A percentile compares a stretch with the other conserved stretches of the same genome.
These are phyloP conservation scores for Reticulitermes speratus DNA, from an alignment of 1,140 invertebrate genomes.

Conservation along the genomic window DNA sequence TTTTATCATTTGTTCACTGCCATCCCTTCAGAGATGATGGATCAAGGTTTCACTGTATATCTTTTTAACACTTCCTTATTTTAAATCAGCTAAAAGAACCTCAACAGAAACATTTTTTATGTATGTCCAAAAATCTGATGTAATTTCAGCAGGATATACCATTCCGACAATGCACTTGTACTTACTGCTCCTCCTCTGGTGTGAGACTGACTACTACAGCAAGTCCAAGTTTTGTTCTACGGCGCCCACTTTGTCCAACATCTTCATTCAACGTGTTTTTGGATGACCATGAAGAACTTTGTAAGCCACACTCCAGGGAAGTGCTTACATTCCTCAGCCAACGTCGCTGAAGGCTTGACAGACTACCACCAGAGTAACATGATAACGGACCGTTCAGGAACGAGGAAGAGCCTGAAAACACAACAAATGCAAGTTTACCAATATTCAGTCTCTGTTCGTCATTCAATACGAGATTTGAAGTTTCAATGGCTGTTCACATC, in stretches of 20 bases:
- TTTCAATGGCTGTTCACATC: no score
- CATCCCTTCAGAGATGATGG: no score
- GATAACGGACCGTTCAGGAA: not conserved
- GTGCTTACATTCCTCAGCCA: constrained; percentile 56
- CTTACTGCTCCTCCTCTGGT: constrained; percentile 17
- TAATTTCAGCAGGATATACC: no score
- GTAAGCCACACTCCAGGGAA: constrained; percentile 47
- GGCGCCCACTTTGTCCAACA: constrained; percentile 39
- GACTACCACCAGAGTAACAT: constrained; percentile 42
- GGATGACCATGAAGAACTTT: not conserved
- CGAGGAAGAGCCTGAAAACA: constrained; percentile 19
- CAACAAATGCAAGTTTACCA: not conserved
- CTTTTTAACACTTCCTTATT: no score
- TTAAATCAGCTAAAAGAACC: no score
- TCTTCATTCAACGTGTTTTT: constrained; percentile 35
- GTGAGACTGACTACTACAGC: constrained; percentile 52
- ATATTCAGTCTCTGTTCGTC: no score
- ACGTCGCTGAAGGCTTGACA: constrained; percentile 56
- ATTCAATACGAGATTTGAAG: no score
- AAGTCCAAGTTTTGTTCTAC: constrained; percentile 55
- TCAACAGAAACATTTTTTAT: no score
- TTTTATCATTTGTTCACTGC: no score
- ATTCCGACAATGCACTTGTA: not conserved
- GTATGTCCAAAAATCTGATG: no score
- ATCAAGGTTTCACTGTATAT: no score